Evolutionary conservation across 2,888 invertebrate genomes (phyloP).

Genomic region (Pristionchus exspectatus): DNA sequence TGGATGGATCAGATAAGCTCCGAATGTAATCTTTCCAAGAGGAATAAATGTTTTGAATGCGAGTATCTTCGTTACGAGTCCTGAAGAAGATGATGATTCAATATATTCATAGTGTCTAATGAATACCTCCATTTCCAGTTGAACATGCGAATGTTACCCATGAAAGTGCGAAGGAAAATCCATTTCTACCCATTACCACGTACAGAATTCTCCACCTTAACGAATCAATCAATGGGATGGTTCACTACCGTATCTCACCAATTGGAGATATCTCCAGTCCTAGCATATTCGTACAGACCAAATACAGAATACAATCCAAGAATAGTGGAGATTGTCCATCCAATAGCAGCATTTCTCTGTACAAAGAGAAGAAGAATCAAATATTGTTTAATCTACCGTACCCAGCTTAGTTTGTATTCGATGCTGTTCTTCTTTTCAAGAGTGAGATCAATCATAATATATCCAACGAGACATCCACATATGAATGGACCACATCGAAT

Average conservation of each 20-base stretch:
- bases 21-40: constrained; percentile 92
- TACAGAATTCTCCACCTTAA: constrained; percentile 67
- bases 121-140: constrained; percentile 72
- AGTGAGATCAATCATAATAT: constrained; percentile 75
- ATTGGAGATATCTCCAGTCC: constrained; percentile 76
- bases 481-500: constrained; percentile 80
- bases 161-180: constrained; percentile 80
- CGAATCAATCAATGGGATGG: background rate
- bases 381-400: constrained; percentile 24
- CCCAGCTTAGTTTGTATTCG: constrained; percentile 62
- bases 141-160: constrained; percentile 82
- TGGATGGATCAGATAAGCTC: constrained; percentile 87
- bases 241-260: constrained; percentile 34
- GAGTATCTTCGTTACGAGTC: constrained; percentile 86
- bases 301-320: constrained; percentile 76
- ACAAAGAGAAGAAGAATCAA: background rate
- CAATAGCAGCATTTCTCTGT: constrained; percentile 46
- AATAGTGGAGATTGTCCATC: constrained; percentile 62
- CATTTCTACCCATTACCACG: constrained; percentile 72
- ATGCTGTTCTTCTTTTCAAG: constrained; percentile 57
- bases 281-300: constrained; percentile 75
- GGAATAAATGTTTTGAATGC: constrained; percentile 91
- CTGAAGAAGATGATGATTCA: constrained; percentile 58
- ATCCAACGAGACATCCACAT: constrained; percentile 80
- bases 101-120: background rate